Conservation (phyloP, 2,888 invertebrate species). For the Lasioglossum vierecki region DNA sequence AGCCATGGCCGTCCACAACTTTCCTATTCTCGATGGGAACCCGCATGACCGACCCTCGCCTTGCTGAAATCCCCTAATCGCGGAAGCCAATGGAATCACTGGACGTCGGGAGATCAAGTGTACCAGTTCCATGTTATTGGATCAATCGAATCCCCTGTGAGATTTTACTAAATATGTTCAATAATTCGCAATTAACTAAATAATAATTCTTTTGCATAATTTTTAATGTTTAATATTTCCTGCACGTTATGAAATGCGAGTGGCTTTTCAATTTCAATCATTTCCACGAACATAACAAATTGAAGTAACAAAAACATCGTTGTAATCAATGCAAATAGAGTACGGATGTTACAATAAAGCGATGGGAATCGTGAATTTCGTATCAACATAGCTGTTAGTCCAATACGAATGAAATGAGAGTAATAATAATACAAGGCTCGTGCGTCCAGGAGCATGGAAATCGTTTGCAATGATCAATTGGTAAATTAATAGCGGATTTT, state of each 20-base stretch:
- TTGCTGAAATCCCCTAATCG: neutral
- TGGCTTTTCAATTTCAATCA: no score
- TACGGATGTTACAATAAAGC: neutral
- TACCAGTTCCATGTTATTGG: neutral
- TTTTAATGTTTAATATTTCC: no score
- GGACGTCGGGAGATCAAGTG: neutral
- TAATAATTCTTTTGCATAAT: neutral
- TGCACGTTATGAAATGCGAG: no score
- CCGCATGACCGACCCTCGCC: neutral
- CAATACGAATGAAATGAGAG: neutral
- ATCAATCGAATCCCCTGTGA: neutral
- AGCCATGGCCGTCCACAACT: neutral
- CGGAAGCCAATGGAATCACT: neutral
- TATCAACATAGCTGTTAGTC: neutral
- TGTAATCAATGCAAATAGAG: neutral
- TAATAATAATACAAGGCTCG: neutral
- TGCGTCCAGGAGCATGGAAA: neutral
- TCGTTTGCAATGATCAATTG: neutral
- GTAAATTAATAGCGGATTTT: neutral
- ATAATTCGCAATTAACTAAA: neutral
- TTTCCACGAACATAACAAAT: no score
- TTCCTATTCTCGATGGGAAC: neutral
- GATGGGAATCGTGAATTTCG: neutral
- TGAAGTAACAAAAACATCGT: no score
- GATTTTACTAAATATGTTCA: neutral